Evolutionary conservation across 92 coral and sea anemone genomes (phyloP).

Genomic region (Epizoanthus scotinus): DNA sequence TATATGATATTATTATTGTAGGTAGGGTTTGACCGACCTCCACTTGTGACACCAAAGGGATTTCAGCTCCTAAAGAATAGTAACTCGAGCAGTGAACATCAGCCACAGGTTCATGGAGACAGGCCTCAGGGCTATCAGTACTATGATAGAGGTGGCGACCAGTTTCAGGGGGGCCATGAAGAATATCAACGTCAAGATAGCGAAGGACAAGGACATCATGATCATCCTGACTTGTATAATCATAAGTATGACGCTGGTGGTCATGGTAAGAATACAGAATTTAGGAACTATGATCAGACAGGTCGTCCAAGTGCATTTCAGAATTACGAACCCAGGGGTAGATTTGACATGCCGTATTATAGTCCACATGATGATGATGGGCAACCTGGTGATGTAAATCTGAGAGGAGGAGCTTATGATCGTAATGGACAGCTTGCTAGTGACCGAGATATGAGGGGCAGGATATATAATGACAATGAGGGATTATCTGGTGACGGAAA

Average conservation of each 20-base stretch:
- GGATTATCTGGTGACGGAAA: background rate
- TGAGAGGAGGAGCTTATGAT: background rate
- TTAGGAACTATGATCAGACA: constrained; percentile 34
- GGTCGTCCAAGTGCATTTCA: constrained; percentile 37
- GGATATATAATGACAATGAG: background rate
- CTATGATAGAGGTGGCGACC: constrained; percentile 22
- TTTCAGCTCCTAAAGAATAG: constrained; percentile 39
- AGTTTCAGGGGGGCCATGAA: constrained; percentile 24
- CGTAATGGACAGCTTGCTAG: background rate
- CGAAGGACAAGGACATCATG: background rate
- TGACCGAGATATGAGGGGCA: too few species aligned
- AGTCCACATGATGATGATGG: background rate
- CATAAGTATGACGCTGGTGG: constrained; percentile 34
- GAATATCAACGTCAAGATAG: constrained; percentile 12
- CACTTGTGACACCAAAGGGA: constrained; percentile 74
- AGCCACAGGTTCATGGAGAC: background rate
- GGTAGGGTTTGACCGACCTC: constrained; percentile 76
- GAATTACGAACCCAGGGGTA: background rate
- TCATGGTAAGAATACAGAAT: constrained; percentile 23
- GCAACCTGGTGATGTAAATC: background rate
- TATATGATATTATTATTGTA: too few species aligned
- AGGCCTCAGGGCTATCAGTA: constrained; percentile 31
- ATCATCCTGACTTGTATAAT: constrained; percentile 19
- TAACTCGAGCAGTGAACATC: constrained; percentile 2
- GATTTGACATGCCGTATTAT: background rate